These are phyloP conservation scores for Neomorphus geoffroyi DNA, from an alignment of 2,797 vertebrate species.

Conservation along the genomic window DNA sequence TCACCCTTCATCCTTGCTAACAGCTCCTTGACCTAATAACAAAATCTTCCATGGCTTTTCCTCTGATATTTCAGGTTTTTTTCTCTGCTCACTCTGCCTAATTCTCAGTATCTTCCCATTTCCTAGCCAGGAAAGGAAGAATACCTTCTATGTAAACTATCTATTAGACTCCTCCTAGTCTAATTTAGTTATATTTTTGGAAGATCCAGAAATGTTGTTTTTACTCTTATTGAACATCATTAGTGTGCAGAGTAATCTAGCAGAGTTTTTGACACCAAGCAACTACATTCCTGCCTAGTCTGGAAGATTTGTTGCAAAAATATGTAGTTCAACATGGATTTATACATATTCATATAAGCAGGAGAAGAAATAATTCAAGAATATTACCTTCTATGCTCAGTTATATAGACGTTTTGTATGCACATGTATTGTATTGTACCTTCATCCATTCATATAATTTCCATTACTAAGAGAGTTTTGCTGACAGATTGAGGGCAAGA, in stretches of 20 bases:
- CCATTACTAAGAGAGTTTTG: neutral
- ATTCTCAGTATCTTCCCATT: neutral
- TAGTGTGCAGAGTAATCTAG: neutral
- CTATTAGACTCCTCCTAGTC: neutral
- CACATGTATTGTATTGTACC: neutral
- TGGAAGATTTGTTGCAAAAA: neutral
- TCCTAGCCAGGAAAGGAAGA: neutral
- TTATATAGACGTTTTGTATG: neutral
- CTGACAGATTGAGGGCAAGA: neutral
- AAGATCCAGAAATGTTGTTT: neutral
- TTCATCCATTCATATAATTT: neutral
- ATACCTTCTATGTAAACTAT: neutral
- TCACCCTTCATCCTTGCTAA: neutral
- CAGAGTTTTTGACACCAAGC: neutral
- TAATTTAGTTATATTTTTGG: neutral
- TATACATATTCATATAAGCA: neutral
- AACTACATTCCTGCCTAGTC: neutral
- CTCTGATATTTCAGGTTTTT: neutral
- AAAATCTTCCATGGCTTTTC: neutral
- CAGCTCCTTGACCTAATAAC: neutral
- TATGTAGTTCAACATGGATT: accelerated
- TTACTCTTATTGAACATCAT: neutral
- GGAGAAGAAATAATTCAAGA: neutral
- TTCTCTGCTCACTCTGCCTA: neutral
- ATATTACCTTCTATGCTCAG: neutral